Conservation (phyloP, 2,797 vertebrate genomes). For the Danionella dracula region DNA sequence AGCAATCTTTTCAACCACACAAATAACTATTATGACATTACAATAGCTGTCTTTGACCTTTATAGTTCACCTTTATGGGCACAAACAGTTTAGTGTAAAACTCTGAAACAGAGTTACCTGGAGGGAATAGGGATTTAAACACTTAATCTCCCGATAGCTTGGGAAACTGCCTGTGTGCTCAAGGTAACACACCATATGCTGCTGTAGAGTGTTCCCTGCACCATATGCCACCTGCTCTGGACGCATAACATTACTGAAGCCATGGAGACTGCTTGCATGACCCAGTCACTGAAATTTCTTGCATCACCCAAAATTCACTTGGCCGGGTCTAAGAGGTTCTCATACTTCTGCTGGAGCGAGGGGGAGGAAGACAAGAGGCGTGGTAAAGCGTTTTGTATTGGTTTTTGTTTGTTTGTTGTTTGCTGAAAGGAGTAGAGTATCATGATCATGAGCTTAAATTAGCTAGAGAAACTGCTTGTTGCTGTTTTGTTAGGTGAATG, state of each 20-base stretch:
- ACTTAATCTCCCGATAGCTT: conserved; percentile 38
- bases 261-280: conserved; percentile 32
- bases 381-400: conserved; percentile 26
- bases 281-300: conserved; percentile 23
- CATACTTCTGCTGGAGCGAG: conserved; percentile 37
- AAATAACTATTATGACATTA: not conserved
- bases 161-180: conserved; percentile 12
- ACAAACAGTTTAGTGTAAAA: not conserved
- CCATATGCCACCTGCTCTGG: conserved; percentile 34
- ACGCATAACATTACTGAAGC: conserved; percentile 19
- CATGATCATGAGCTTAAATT: conserved; percentile 12
- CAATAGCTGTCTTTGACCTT: not conserved
- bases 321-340: conserved; percentile 17
- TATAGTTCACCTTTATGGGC: not conserved
- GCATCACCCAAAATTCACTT: conserved; percentile 35
- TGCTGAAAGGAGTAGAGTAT: not conserved
- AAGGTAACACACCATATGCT: conserved; percentile 48
- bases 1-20: not conserved
- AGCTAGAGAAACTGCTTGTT: conserved; percentile 19
- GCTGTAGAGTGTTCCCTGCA: conserved; percentile 8
- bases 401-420: not conserved
- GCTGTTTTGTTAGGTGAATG: not conserved
- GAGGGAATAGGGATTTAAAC: conserved; percentile 24
- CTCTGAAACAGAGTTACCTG: not conserved
- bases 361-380: conserved; percentile 22